Evolutionary conservation across 2,797 vertebrate genomes (phyloP), one percentile per base, ranked within the genome.

Genomic region (Ficedula albicollis): DNA sequence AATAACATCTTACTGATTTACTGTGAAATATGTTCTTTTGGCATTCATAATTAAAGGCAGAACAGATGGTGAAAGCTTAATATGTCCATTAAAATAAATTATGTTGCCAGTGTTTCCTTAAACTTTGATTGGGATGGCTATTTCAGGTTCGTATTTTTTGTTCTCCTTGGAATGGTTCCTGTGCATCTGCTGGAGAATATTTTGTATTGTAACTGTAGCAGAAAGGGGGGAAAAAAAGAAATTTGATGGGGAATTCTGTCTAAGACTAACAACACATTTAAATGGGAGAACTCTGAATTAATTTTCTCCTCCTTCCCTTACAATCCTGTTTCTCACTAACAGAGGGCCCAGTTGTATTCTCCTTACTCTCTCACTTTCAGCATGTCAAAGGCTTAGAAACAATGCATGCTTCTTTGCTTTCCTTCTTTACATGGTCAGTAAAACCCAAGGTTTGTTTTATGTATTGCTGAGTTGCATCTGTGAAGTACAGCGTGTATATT

Each of bases 51-150:
- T 94, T 84, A 96, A 86, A 82, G 91, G 89, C 74, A 87, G 85
- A 97, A 90, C 98, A 98, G 98, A 98, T 98, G 97, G 98, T 77
- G 80, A 95, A 66, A 87, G 77, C 92, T 96, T 95, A 96, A 97
- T 95, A 96, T 94, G 96, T 82, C 97, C 67, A 46, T 92, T 87
- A 96, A 94, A 96, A 95, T 78, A 73, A 87, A 96, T 89, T 70
- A 86, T 60, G 73, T 88, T 87, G 95, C 92, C 90, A 84, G 72
- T 36, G 41, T 88, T 83, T 81, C 56, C 43, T 68, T 64, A 93
- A 95, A 95, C 55, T 68, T 70, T 58, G 69, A 93, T 73, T 84
- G 74, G 63, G 20, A 78, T 89, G 81, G 74, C 49, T 87, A 84
- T 90, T 90, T 93, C 85, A 91, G 78, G 66, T 59, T 68, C 84